A percentile compares a stretch with the other conserved stretches of the same genome.
These are phyloP conservation scores for Psittacula derbiana DNA, from an alignment of 2,797 vertebrate species.

Conservation along the genomic window DNA sequence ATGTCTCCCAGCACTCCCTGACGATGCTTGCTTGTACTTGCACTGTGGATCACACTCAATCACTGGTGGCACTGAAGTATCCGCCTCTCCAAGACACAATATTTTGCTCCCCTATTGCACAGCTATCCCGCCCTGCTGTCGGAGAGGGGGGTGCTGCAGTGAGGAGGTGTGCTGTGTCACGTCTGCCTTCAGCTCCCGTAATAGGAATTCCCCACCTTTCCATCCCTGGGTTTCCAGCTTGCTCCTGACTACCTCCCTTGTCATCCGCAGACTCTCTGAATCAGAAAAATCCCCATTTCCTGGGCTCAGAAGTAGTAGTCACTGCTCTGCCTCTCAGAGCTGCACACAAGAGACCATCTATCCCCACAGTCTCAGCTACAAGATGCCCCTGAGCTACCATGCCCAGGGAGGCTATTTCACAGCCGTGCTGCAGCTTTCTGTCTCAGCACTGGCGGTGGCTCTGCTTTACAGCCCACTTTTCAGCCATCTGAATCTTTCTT, in stretches of 20 bases:
- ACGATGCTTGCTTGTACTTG: background rate
- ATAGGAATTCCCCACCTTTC: background rate
- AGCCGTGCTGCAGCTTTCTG: fast-evolving
- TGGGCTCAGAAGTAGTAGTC: background rate
- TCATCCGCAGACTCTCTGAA: background rate
- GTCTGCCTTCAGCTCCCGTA: background rate
- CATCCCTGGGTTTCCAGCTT: background rate
- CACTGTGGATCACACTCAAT: background rate
- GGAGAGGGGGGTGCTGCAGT: background rate
- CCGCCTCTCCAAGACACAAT: fast-evolving
- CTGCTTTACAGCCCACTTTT: background rate
- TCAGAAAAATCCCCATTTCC: background rate
- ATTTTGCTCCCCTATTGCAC: background rate
- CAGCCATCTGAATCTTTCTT: background rate
- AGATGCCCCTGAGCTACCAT: background rate
- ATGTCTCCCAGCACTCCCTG: background rate
- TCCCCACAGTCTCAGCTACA: fast-evolving
- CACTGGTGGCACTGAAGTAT: background rate
- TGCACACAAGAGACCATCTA: fast-evolving
- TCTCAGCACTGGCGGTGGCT: background rate
- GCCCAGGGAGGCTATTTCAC: background rate
- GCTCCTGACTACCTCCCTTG: background rate
- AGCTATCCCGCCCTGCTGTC: background rate
- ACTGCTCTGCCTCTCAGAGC: background rate
- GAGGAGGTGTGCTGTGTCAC: fast-evolving